phyloP scores from a whole-genome alignment of 2,113 vertebrate genomes.

The Corydoras maculifer region DNA sequence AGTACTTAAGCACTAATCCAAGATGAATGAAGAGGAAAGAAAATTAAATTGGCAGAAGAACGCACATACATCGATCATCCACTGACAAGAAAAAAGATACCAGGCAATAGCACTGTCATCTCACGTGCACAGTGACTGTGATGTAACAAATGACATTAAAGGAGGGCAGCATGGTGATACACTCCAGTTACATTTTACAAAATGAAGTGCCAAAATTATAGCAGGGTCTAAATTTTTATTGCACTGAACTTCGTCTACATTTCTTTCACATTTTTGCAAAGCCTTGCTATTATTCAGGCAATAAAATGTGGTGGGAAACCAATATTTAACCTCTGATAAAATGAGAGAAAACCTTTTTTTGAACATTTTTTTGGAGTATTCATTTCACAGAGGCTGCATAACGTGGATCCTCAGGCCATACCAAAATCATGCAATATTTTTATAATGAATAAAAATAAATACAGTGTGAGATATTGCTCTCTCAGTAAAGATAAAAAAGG shows the following conservation, averaged over 20 bases:
- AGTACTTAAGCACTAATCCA: slow-evolving; percentile 3
- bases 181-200: slow-evolving; percentile 1
- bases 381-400: slow-evolving; percentile 10
- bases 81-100: slow-evolving; percentile 7
- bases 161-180: neutral
- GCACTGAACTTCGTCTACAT: too few relatives aligned
- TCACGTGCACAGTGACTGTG: neutral
- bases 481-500: too few relatives aligned
- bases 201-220: neutral
- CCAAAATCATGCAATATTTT: neutral
- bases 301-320: neutral
- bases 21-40: slow-evolving; percentile 8
- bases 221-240: neutral
- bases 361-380: neutral
- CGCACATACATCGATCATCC: slow-evolving; percentile 17
- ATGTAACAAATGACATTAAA: neutral
- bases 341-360: neutral
- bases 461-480: too few relatives aligned
- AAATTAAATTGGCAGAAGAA: slow-evolving; percentile 30
- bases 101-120: neutral
- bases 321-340: neutral
- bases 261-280: too few relatives aligned
- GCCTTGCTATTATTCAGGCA: too few relatives aligned
- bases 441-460: slow-evolving; percentile 4
- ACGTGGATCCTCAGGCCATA: neutral